Percentiles rank a stretch among this genome's conserved stretches.
These are phyloP conservation scores for Limnephilus auricula DNA, from an alignment of 2,888 invertebrate genomes.

Conservation along the genomic window DNA sequence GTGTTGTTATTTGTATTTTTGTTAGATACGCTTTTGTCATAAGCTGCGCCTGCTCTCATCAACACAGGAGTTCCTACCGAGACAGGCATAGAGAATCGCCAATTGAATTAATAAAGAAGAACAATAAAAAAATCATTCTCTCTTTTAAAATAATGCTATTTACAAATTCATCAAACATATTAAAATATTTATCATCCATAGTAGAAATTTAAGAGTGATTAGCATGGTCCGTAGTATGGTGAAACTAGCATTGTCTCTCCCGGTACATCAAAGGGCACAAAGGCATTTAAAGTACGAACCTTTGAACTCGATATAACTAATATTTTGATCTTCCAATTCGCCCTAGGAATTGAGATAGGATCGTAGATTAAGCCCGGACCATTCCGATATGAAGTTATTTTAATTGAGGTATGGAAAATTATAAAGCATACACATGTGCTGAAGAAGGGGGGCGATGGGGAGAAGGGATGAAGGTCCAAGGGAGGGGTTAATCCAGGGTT, in stretches of 20 bases:
- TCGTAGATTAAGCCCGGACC: constrained; percentile 62
- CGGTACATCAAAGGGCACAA: constrained; percentile 26
- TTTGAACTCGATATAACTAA: constrained; percentile 61
- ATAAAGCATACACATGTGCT: constrained; percentile 58
- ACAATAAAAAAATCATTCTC: neutral
- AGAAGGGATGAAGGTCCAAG: neutral
- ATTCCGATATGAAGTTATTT: constrained; percentile 65
- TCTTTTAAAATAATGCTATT: neutral
- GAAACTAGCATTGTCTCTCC: constrained; percentile 39
- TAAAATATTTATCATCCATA: neutral
- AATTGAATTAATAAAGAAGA: too few species aligned
- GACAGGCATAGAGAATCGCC: too few species aligned
- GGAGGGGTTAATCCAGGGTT: neutral
- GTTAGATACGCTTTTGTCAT: too few species aligned
- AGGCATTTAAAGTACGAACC: constrained; percentile 38
- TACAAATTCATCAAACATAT: neutral
- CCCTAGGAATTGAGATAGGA: constrained; percentile 62
- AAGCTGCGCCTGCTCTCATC: too few species aligned
- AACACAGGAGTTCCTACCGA: too few species aligned
- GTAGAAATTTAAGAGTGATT: neutral
- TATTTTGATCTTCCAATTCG: constrained; percentile 66
- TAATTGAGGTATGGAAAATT: constrained; percentile 66
- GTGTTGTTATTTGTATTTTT: too few species aligned
- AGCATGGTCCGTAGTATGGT: neutral
- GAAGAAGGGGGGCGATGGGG: neutral